phyloP scores from a whole-genome alignment of 1,140 invertebrate genomes.

The Nephila pilipes region DNA sequence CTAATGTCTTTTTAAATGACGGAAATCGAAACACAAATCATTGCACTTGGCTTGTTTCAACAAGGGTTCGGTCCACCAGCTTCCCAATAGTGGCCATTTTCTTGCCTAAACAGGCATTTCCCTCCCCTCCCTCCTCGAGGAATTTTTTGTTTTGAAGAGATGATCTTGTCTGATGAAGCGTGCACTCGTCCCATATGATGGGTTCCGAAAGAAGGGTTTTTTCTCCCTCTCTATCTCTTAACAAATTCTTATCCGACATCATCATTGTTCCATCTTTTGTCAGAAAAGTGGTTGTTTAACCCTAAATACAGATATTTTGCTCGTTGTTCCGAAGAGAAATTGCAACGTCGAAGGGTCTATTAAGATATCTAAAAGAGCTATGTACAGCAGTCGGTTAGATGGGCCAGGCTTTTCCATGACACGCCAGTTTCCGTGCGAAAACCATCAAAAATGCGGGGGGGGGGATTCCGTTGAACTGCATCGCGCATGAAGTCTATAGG shows the following conservation, averaged over 20 bases:
- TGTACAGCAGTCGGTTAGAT: background rate
- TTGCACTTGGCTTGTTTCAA: slow-evolving; percentile 34
- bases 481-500: too few species aligned
- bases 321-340: background rate
- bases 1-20: slow-evolving; percentile 38
- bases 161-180: background rate
- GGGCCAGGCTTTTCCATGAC: too few species aligned
- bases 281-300: background rate
- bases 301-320: slow-evolving; percentile 8
- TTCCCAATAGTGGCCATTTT: background rate
- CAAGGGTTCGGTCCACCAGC: background rate
- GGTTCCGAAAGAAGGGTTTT: background rate
- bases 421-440: too few species aligned
- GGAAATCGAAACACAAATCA: background rate
- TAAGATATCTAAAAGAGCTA: background rate
- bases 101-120: too few species aligned
- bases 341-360: background rate
- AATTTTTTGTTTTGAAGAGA: background rate
- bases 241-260: background rate
- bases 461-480: too few species aligned
- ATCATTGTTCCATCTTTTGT: slow-evolving; percentile 31
- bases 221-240: background rate
- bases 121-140: too few species aligned
- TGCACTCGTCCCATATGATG: background rate
- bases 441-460: too few species aligned